Conservation (phyloP, 2,797 vertebrate species). For the Hydrocynus forskahlii region DNA sequence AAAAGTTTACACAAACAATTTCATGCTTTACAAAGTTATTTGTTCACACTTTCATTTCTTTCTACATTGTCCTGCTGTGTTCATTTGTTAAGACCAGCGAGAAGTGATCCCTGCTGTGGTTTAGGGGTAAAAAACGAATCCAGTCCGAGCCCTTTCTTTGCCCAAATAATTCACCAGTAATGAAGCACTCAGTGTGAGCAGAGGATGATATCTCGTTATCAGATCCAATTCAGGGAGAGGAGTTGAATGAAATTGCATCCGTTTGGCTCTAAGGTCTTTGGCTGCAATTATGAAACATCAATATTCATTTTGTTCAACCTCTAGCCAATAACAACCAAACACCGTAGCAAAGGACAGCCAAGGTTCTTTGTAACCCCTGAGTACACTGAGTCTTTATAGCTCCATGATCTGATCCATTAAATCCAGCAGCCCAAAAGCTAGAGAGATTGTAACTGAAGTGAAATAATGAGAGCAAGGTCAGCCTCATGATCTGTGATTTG, state of each 20-base stretch:
- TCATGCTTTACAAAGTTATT: not conserved
- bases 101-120: not conserved
- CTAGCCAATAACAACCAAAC: slow-evolving; percentile 14
- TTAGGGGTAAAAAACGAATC: not conserved
- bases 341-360: not conserved
- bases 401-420: slow-evolving; percentile 56
- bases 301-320: slow-evolving; percentile 26
- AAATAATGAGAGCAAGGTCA: slow-evolving; percentile 58
- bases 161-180: slow-evolving; percentile 21
- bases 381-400: slow-evolving; percentile 45
- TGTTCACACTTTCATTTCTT: not conserved
- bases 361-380: not conserved
- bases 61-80: not conserved
- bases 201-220: slow-evolving; percentile 1
- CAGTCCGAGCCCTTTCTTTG: not conserved
- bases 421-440: slow-evolving; percentile 52
- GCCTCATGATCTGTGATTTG: slow-evolving; percentile 37
- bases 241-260: slow-evolving; percentile 18
- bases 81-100: not conserved
- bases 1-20: not conserved
- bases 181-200: not conserved
- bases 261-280: slow-evolving; percentile 16
- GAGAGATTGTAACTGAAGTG: slow-evolving; percentile 64
- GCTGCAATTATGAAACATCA: slow-evolving; percentile 25
- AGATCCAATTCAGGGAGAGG: slow-evolving; percentile 14